These are phyloP conservation scores for Tipula unca DNA, from an alignment of 2,888 invertebrate genomes.

Conservation along the genomic window DNA sequence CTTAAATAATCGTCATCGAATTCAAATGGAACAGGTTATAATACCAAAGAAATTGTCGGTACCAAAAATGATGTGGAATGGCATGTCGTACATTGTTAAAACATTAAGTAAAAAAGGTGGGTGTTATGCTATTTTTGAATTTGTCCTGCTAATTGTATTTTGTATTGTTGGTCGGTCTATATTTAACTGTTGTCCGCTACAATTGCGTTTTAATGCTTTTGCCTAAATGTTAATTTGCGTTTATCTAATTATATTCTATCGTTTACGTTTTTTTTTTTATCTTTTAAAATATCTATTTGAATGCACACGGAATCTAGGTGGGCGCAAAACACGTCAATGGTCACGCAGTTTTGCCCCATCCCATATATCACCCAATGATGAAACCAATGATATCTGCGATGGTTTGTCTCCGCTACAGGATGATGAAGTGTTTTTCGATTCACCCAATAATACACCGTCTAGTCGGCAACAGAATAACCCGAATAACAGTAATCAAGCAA, in stretches of 20 bases:
- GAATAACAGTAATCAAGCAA: conserved; percentile 23
- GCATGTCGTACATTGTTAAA: conserved; percentile 40
- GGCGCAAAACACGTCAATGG: conserved; percentile 51
- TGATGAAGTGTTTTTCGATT: conserved; percentile 50
- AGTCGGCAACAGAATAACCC: background rate
- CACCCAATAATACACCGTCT: conserved; percentile 29
- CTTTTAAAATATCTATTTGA: too few relatives aligned
- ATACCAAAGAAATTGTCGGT: conserved; percentile 41
- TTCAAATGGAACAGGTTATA: conserved; percentile 18
- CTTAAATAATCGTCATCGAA: background rate
- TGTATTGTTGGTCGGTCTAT: background rate
- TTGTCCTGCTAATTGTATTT: too few relatives aligned
- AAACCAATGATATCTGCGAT: conserved; percentile 43
- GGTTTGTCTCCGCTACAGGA: conserved; percentile 41
- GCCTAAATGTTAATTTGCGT: too few relatives aligned
- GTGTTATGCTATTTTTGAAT: conserved; percentile 19
- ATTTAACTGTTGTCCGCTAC: background rate
- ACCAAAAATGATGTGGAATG: conserved; percentile 36
- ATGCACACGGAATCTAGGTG: too few relatives aligned
- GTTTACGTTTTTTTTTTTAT: too few relatives aligned
- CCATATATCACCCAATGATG: conserved; percentile 40
- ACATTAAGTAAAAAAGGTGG: conserved; percentile 54
- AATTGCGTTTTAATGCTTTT: background rate
- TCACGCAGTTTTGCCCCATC: conserved; percentile 63
- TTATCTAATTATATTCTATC: too few relatives aligned